phyloP scores from a whole-genome alignment of 2,888 invertebrate species.

The Ophion costatus region DNA sequence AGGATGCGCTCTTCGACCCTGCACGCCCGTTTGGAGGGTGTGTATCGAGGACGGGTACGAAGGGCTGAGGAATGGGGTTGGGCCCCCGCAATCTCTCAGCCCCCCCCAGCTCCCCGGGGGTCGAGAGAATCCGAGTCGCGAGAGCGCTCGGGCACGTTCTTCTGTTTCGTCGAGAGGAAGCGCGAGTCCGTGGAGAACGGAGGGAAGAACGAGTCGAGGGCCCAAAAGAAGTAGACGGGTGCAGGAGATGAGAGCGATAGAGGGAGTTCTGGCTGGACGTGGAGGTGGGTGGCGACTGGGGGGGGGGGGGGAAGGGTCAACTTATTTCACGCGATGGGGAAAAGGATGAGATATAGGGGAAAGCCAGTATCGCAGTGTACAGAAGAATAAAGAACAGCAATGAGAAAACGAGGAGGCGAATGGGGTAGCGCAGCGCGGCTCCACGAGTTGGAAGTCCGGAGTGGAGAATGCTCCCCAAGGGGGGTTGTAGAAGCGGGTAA shows the following conservation, averaged over 20 bases:
- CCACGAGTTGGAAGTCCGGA: not conserved
- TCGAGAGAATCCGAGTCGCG: slow-evolving; percentile 29
- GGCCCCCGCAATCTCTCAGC: too few species aligned
- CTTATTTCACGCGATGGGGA: slow-evolving; percentile 42
- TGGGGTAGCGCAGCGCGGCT: slow-evolving; percentile 17
- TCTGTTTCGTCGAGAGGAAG: not conserved
- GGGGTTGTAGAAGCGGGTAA: slow-evolving; percentile 35
- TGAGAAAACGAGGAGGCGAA: slow-evolving; percentile 58
- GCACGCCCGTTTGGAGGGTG: slow-evolving; percentile 8
- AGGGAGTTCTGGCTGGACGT: slow-evolving; percentile 4
- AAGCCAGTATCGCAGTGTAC: slow-evolving; percentile 26
- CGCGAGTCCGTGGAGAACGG: slow-evolving; percentile 17
- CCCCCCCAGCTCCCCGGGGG: too few species aligned
- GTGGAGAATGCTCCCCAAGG: not conserved
- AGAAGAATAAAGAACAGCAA: slow-evolving; percentile 50
- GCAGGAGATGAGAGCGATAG: slow-evolving; percentile 46
- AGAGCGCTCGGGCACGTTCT: slow-evolving; percentile 68
- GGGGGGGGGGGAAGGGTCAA: slow-evolving; percentile 38
- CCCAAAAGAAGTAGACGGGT: slow-evolving; percentile 27
- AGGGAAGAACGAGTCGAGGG: not conserved
- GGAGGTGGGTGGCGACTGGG: not conserved
- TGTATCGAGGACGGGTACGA: not conserved
- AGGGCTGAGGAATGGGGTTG: not conserved
- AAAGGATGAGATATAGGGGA: slow-evolving; percentile 20
- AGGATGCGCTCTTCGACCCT: slow-evolving; percentile 44